Conservation (phyloP, 2,797 vertebrate species). For the Liparis tanakae region DNA sequence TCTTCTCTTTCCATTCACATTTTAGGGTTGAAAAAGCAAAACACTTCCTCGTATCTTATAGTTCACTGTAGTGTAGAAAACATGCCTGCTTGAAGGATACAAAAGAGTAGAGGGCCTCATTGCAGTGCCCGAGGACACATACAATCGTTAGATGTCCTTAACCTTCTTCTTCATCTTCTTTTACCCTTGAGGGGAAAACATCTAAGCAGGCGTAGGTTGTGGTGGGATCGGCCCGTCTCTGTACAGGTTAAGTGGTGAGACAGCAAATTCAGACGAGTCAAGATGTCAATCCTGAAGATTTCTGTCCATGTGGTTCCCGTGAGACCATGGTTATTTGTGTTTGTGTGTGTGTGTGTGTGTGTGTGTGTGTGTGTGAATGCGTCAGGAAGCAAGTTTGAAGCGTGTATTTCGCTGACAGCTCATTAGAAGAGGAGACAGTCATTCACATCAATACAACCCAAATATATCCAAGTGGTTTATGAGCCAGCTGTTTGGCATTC, state of each 20-base stretch:
- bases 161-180: conserved; percentile 14
- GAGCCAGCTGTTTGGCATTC: conserved; percentile 29
- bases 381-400: conserved; percentile 15
- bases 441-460: conserved; percentile 28
- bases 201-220: neutral
- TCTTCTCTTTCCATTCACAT: conserved; percentile 30
- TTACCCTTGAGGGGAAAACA: neutral
- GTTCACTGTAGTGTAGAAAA: neutral
- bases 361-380: neutral
- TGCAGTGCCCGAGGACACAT: neutral
- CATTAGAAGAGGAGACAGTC: conserved; percentile 44
- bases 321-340: neutral
- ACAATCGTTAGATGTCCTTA: conserved; percentile 27
- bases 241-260: conserved; percentile 20
- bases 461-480: conserved; percentile 36
- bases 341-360: neutral
- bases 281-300: conserved; percentile 29
- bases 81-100: neutral
- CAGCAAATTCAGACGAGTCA: conserved; percentile 15
- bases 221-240: conserved; percentile 7
- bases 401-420: conserved; percentile 50
- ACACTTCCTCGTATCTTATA: neutral
- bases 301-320: conserved; percentile 1
- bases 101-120: neutral
- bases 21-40: conserved; percentile 7